These are phyloP conservation scores for Diabrotica virgifera DNA, from an alignment of 1,140 invertebrate species.

Conservation along the genomic window DNA sequence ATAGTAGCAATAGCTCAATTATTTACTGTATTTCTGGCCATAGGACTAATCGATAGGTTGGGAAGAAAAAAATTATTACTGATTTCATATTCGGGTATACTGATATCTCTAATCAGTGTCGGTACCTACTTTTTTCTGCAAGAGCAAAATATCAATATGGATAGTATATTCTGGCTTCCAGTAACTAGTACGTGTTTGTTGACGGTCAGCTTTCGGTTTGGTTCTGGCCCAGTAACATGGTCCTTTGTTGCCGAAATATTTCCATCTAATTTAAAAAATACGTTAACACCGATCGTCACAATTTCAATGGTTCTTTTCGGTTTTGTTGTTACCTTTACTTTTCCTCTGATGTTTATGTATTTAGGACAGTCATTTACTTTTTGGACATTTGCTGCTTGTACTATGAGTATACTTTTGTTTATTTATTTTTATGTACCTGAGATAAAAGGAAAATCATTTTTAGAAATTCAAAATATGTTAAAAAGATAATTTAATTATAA, in stretches of 20 bases:
- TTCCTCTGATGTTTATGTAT: background rate
- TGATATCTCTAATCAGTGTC: conserved; percentile 35
- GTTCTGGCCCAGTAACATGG: conserved; percentile 80
- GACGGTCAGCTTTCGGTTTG: conserved; percentile 44
- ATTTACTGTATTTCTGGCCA: conserved; percentile 64
- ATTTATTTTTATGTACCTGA: background rate
- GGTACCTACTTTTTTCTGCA: conserved; percentile 39
- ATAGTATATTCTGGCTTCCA: conserved; percentile 37
- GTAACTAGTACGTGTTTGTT: conserved; percentile 31
- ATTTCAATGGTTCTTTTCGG: background rate
- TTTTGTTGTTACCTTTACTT: background rate
- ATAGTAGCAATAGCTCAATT: conserved; percentile 79
- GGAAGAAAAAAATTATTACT: conserved; percentile 71
- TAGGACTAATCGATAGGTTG: conserved; percentile 72
- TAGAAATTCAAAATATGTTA: background rate
- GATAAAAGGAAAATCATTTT: conserved; percentile 4
- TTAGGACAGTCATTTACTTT: background rate
- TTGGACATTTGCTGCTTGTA: background rate
- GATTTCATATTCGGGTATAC: conserved; percentile 63
- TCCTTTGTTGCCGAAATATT: conserved; percentile 80
- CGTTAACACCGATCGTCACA: background rate
- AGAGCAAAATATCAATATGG: conserved; percentile 24
- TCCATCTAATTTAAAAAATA: conserved; percentile 65
- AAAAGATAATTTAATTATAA: background rate
- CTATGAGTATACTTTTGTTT: background rate